A percentile compares a stretch with the other conserved stretches of the same genome.
These are phyloP conservation scores for Craterocephalus amniculus DNA, from an alignment of 2,797 vertebrate genomes.

Conservation along the genomic window DNA sequence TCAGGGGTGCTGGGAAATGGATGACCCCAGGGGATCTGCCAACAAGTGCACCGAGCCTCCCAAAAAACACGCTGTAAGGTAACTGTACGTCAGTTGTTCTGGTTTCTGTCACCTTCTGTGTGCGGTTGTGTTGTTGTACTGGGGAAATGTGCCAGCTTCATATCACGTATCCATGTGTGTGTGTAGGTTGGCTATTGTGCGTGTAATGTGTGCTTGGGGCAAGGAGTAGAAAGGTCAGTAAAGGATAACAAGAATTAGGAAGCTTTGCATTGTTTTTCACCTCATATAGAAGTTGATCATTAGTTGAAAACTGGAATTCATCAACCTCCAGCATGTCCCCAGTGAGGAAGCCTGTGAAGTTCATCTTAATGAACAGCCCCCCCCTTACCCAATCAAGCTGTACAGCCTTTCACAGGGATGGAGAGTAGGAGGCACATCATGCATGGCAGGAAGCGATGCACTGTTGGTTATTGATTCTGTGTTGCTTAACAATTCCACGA, in stretches of 20 bases:
- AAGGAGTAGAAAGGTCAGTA: constrained; percentile 71
- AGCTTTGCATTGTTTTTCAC: constrained; percentile 71
- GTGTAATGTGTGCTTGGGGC: constrained; percentile 42
- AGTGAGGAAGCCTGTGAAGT: constrained; percentile 74
- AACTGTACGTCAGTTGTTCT: constrained; percentile 39
- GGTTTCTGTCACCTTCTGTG: constrained; percentile 27
- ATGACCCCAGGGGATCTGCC: constrained; percentile 68
- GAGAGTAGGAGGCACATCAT: constrained; percentile 65
- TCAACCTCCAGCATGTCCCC: constrained; percentile 75
- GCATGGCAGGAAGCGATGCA: constrained; percentile 63
- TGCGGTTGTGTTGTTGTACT: constrained; percentile 26
- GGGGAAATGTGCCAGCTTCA: constrained; percentile 21
- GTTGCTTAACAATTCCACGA: constrained; percentile 77
- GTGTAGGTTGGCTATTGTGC: constrained; percentile 7
- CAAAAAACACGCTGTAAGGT: constrained; percentile 59
- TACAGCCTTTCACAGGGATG: constrained; percentile 42
- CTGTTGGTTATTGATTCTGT: constrained; percentile 76
- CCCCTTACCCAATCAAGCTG: constrained; percentile 25
- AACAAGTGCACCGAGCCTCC: constrained; percentile 56
- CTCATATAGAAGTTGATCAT: constrained; percentile 79
- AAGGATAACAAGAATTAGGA: constrained; percentile 70
- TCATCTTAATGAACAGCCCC: constrained; percentile 75
- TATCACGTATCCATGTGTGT: constrained; percentile 17
- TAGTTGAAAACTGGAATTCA: constrained; percentile 78
- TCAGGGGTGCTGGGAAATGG: constrained; percentile 73